Base-by-base conservation (phyloP, 35 echinoderm and acorn worm species). In the Heliocidaris tuberculata region DNA sequence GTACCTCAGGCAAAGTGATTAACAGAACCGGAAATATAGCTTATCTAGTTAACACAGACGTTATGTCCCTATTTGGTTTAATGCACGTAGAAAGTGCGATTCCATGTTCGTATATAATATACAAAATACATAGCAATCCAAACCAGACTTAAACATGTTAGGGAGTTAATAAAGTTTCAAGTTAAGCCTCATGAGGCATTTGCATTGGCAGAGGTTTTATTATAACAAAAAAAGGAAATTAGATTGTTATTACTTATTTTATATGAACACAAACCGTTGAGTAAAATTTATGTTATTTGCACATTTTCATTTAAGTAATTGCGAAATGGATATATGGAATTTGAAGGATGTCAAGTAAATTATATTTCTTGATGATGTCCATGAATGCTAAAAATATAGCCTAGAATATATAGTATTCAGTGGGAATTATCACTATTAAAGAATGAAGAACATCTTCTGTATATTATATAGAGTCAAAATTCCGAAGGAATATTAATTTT, bases 1-100 rank as follows among this genome's bases (percentile, higher is more conserved):
- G 0, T 78, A 78, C 65, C 65, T 78, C 21, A 78, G 65, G 65
- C 65, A 78, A 7, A 19, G 65, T 78, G 65, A 78, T 78, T 78
- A 78, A 78, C 65, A 78, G 27, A 78, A 78, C 65, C 65, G 65
- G 65, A 78, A 78, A 78, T 78, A 78, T 78, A 78, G 65, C 65
- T 78, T 78, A 78, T 78, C 65, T 78, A 78, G 65, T 78, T 78
- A 78, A 78, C 65, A 78, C 65, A 78, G 65, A 19, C 65, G 65
- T 78, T 78, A 78, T 78, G 27, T 78, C 17, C 65, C 65, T 4
- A 78, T 5, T 78, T 78, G 21, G 65, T 78, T 78, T n/a, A 5
- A 7, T 78, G 27, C 60, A 17, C 27, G 27, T 78, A 78, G 65
- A 78, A 78, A 78, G 27, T 78, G 19, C 2, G 27, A 7, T 78